Conservation (phyloP, 2,797 vertebrate species). For the Megaceryle alcyon region DNA sequence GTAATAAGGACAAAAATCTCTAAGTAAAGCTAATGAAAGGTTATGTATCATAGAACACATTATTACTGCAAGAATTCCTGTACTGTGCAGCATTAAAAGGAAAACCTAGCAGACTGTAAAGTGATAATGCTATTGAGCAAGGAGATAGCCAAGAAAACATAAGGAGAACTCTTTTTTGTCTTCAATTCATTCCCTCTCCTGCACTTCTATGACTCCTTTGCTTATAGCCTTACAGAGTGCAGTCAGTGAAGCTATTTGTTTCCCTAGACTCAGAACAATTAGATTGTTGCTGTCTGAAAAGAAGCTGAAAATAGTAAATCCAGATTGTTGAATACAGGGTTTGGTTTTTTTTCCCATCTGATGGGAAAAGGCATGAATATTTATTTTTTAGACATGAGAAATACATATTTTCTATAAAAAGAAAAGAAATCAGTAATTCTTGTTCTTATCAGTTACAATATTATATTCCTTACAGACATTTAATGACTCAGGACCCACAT, state of each 20-base stretch:
- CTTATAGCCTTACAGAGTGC: background rate
- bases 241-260: background rate
- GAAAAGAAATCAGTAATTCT: background rate
- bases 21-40: conserved; percentile 6
- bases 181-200: background rate
- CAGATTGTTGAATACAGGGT: background rate
- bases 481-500: background rate
- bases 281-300: background rate
- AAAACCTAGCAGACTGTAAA: background rate
- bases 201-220: background rate
- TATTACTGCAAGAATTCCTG: background rate
- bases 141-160: background rate
- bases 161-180: background rate
- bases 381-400: background rate
- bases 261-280: background rate
- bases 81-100: background rate
- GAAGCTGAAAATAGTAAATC: background rate
- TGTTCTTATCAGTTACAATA: background rate
- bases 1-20: conserved; percentile 5
- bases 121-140: background rate
- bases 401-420: background rate
- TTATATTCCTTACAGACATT: background rate
- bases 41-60: background rate
- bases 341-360: background rate
- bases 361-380: background rate